Evolutionary conservation across 2,888 invertebrate genomes (phyloP).

Genomic region (Panopea generosa): DNA sequence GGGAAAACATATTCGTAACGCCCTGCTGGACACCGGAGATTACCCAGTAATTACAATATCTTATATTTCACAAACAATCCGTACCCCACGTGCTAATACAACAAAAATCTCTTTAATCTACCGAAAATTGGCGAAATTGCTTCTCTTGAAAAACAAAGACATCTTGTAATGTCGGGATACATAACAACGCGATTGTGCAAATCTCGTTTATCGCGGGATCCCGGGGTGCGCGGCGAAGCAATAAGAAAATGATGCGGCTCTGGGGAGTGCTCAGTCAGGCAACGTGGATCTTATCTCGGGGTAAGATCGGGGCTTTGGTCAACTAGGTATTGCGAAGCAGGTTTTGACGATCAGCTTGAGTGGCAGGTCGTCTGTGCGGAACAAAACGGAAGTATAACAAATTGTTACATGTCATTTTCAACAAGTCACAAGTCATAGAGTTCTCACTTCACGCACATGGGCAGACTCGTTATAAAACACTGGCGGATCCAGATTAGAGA

Average conservation of each 20-base stretch:
- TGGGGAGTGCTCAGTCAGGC: conserved; percentile 29
- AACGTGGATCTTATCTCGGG: conserved; percentile 29
- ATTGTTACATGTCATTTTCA: background rate
- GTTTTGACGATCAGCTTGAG: conserved; percentile 8
- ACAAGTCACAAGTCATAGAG: conserved; percentile 2
- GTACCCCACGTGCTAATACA: conserved; percentile 11
- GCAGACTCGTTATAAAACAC: no score
- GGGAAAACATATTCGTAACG: no score
- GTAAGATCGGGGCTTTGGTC: conserved; percentile 16
- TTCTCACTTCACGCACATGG: conserved; percentile 1
- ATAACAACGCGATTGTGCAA: conserved; percentile 31
- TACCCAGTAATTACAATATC: conserved; percentile 29
- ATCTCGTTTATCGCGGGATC: conserved; percentile 51
- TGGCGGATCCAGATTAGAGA: no score
- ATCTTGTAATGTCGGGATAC: conserved; percentile 36
- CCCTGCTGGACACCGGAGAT: background rate
- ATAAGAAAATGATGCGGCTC: conserved; percentile 45
- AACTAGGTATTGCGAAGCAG: background rate
- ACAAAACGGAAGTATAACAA: conserved; percentile 38
- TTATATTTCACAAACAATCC: conserved; percentile 21
- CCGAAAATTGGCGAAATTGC: conserved; percentile 24
- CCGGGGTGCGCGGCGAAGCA: conserved; percentile 22
- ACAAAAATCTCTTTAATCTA: conserved; percentile 32
- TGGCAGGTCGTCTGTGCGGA: conserved; percentile 41
- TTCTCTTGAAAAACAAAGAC: conserved; percentile 39